A percentile compares a stretch with the other conserved stretches of the same genome.
Evolutionary conservation across 2,113 vertebrate genomes (phyloP).

Genomic region (Plestiodon gilberti): DNA sequence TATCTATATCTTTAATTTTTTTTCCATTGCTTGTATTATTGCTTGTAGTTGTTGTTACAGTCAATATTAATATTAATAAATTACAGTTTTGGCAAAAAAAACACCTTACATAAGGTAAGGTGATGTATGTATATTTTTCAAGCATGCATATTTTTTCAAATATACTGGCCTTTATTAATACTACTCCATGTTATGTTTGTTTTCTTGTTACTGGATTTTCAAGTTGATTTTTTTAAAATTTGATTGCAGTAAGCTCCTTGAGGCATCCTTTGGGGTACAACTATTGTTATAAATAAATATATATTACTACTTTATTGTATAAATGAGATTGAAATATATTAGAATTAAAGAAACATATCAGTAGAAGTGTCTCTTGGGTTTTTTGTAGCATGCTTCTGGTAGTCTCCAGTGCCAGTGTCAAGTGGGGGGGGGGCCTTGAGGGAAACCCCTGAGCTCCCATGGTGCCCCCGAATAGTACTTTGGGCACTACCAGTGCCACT

Average conservation of each 20-base stretch:
- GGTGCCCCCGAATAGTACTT: too few species aligned
- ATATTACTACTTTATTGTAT: neutral
- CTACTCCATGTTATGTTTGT: too few species aligned
- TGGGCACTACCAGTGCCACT: too few species aligned
- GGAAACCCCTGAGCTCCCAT: too few species aligned
- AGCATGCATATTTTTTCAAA: too few species aligned
- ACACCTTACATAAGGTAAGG: neutral
- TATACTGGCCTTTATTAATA: too few species aligned
- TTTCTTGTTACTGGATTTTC: too few species aligned
- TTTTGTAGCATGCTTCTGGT: neutral
- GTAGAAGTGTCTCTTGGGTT: neutral
- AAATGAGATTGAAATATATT: neutral
- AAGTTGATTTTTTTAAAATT: too few species aligned
- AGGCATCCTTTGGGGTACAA: too few species aligned
- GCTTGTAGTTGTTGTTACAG: neutral
- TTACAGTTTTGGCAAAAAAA: neutral
- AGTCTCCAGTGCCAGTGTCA: neutral
- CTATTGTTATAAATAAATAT: neutral
- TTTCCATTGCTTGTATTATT: neutral
- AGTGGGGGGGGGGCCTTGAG: too few species aligned
- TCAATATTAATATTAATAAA: neutral
- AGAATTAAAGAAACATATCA: neutral
- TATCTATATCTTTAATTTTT: neutral
- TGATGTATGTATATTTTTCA: too few species aligned
- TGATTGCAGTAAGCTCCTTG: too few species aligned